phyloP scores from a whole-genome alignment of 37 sponge, comb jelly and placozoan species.

The Halichondria panicea region DNA sequence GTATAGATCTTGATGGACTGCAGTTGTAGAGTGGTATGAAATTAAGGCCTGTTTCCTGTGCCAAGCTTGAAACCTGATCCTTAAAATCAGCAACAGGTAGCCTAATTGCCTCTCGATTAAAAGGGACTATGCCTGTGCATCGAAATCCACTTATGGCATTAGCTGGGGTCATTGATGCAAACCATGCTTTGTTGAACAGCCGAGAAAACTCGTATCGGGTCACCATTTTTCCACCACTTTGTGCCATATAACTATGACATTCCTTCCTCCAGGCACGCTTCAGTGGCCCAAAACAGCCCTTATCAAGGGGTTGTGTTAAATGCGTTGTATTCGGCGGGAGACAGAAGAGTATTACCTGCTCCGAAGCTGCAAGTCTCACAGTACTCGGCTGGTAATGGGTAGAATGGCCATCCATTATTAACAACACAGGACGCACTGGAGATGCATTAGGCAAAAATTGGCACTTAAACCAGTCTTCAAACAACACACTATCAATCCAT shows the following conservation, averaged over 20 bases:
- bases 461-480: slow-evolving; percentile 47
- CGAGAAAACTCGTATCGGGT: slow-evolving; percentile 30
- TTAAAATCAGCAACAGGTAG: too few species aligned
- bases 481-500: slow-evolving; percentile 34
- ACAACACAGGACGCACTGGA: slow-evolving; percentile 45
- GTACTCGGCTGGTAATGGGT: slow-evolving; percentile 55
- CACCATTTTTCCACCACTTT: slow-evolving; percentile 22
- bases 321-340: slow-evolving; percentile 67
- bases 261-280: slow-evolving; percentile 35
- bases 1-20: too few species aligned
- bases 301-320: slow-evolving; percentile 50
- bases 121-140: slow-evolving; percentile 40
- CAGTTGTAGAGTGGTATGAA: too few species aligned
- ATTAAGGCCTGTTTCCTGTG: too few species aligned
- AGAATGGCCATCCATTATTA: slow-evolving; percentile 58
- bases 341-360: slow-evolving; percentile 46
- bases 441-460: slow-evolving; percentile 45
- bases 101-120: slow-evolving; percentile 36
- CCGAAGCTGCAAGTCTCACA: slow-evolving; percentile 26
- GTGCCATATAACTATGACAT: slow-evolving; percentile 25
- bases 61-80: too few species aligned
- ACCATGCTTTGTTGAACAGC: slow-evolving; percentile 62
- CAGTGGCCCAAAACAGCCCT: slow-evolving; percentile 41
- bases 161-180: slow-evolving; percentile 17
- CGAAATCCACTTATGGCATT: slow-evolving; percentile 46